Percentiles rank a stretch among this genome's conserved stretches.
These are phyloP conservation scores for Lobophora halterata DNA, from an alignment of 2,888 invertebrate genomes.

Conservation along the genomic window DNA sequence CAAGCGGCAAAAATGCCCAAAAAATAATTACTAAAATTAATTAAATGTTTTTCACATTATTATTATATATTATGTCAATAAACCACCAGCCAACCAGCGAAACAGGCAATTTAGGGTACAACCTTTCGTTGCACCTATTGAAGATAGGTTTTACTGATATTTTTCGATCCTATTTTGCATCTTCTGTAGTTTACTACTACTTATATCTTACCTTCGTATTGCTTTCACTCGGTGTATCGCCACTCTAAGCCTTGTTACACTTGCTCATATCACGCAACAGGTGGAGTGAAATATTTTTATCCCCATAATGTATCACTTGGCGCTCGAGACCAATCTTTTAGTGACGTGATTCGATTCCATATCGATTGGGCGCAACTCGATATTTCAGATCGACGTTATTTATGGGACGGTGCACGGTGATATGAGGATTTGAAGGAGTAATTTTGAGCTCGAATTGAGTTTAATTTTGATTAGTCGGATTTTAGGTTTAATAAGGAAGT, in stretches of 20 bases:
- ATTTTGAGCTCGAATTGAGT: not conserved
- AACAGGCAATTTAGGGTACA: no score
- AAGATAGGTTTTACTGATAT: no score
- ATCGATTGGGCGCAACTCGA: slow-evolving; percentile 44
- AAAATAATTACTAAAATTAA: no score
- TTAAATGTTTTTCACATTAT: no score
- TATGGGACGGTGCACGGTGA: slow-evolving; percentile 7
- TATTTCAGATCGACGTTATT: slow-evolving; percentile 18
- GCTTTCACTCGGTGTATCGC: slow-evolving; percentile 5
- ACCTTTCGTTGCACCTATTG: no score
- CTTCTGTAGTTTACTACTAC: no score
- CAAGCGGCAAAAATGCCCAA: no score
- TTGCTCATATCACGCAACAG: slow-evolving; percentile 67
- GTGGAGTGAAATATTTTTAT: slow-evolving; percentile 74
- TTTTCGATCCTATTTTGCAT: no score
- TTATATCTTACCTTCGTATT: no score
- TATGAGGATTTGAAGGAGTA: slow-evolving; percentile 5
- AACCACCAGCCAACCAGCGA: no score
- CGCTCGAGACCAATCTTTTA: slow-evolving; percentile 51
- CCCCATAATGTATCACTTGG: slow-evolving; percentile 69
- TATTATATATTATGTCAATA: no score
- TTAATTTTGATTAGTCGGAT: not conserved
- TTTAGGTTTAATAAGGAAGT: no score
- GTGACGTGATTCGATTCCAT: slow-evolving; percentile 50
- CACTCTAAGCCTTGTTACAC: slow-evolving; percentile 41